phyloP scores from a whole-genome alignment of 2,888 invertebrate species.

The Antheraea yamamai region DNA sequence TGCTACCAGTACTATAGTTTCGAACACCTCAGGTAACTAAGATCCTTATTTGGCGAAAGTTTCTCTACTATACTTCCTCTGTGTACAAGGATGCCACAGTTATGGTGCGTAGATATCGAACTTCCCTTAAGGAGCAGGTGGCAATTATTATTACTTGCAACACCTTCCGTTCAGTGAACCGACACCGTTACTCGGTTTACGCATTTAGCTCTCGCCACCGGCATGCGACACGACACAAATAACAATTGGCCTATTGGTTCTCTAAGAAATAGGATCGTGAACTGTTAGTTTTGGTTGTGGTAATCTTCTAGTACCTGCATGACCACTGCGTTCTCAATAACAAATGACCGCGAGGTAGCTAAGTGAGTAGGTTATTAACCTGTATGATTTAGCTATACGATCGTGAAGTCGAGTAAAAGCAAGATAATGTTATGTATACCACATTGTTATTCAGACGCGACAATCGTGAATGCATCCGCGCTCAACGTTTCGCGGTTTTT shows the following conservation, averaged over 20 bases:
- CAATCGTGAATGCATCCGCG: constrained; percentile 54
- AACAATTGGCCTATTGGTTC: constrained; percentile 68
- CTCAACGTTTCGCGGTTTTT: constrained; percentile 59
- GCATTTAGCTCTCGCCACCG: constrained; percentile 70
- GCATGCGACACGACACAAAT: constrained; percentile 74
- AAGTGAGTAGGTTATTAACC: constrained; percentile 30
- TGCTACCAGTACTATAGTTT: not conserved
- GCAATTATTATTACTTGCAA: constrained; percentile 72
- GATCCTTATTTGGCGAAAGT: constrained; percentile 31
- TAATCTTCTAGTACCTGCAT: constrained; percentile 11
- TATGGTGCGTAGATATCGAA: constrained; percentile 44
- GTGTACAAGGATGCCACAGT: constrained; percentile 48
- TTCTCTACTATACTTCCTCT: constrained; percentile 34
- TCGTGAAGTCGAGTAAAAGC: constrained; percentile 39
- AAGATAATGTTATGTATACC: constrained; percentile 47
- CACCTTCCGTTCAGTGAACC: constrained; percentile 77
- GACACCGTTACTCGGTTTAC: constrained; percentile 75
- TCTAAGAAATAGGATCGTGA: constrained; percentile 47
- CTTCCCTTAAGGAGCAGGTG: constrained; percentile 69
- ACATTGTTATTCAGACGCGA: constrained; percentile 64
- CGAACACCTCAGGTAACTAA: constrained; percentile 22
- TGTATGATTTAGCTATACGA: constrained; percentile 29
- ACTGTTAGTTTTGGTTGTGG: constrained; percentile 29
- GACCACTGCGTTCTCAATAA: constrained; percentile 28
- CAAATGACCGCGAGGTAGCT: constrained; percentile 31